Evolutionary conservation across 2,797 vertebrate genomes (phyloP), one percentile per base, ranked within the genome.

Genomic region (Tragopan temminckii): DNA sequence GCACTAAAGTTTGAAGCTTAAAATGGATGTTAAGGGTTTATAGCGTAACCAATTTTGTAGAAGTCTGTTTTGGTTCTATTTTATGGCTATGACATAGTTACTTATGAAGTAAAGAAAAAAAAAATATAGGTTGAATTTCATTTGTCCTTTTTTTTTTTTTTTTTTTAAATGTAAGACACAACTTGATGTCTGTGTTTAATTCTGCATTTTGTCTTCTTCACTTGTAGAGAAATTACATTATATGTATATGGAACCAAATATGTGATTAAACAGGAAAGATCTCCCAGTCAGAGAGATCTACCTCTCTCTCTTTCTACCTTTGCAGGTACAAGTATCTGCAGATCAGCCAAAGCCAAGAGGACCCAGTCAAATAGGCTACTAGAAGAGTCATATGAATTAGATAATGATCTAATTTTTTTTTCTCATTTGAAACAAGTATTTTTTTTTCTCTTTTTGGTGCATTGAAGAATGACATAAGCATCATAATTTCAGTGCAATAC

Each of bases 381-480:
- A 42, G 11, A 14, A 71, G 8, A 71, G 8, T 42, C 18, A 74
- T 12, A 2, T 12, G 9, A 87, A 38, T 3, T 48, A 68, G 15
- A n/a, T 19, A 2, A 25, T 43, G 31, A 46, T 14, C 2, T 36
- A 67, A 67, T 21, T 24, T 23, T 1, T 63, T 88, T 85, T 66
- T 48, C 45, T 31, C 17, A n/a, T 5, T 50, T 67, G 0, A 43
- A 93, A 63, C n/a, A 61, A 76, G 4, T 42, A 2, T 23, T 1
- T 0, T n/a, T 0, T 59, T 0, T 59, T 67, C 71, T 75, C 6
- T 53, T 5, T 67, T 80, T 57, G 15, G 23, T n/a, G 5, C 33
- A 52, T 70, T 74, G 67, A 13, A 78, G 35, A 68, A 21, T 13
- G 8, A 31, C 0, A 3, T 4, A 57, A 66, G 20, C 1, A 31